Conservation (phyloP, 2,113 vertebrate genomes). For the Probosciger aterrimus region DNA sequence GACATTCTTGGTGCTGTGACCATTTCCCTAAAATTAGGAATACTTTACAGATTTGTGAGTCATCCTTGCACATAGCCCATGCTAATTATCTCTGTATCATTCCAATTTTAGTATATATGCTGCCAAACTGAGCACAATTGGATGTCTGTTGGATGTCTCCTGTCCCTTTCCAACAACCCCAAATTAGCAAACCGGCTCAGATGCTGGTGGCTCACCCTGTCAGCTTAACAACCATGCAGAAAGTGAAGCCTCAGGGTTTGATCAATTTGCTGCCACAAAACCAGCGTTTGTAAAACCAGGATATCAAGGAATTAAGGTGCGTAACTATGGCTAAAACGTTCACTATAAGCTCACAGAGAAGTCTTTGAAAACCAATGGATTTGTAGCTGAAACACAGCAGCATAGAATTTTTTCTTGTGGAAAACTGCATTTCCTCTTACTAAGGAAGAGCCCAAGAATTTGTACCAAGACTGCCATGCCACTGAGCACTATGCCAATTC, state of each 20-base stretch:
- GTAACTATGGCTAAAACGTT: neutral
- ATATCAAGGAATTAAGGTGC: neutral
- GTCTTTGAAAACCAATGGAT: neutral
- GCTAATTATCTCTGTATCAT: neutral
- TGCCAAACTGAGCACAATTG: neutral
- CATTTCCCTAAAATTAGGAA: neutral
- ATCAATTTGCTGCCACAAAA: neutral
- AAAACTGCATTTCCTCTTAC: neutral
- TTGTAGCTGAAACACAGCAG: neutral
- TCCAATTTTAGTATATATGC: neutral
- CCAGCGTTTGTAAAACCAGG: neutral
- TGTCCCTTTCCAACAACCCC: neutral
- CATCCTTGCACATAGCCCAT: constrained; percentile 47
- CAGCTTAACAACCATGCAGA: neutral
- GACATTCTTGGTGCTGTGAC: neutral
- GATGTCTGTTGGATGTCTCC: neutral
- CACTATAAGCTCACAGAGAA: neutral
- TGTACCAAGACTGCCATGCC: fast-evolving
- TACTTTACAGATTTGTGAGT: constrained; percentile 53
- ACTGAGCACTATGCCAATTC: neutral
- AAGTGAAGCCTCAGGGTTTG: neutral
- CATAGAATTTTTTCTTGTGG: neutral
- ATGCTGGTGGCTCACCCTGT: neutral
- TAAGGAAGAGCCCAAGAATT: neutral
- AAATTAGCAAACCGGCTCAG: neutral